A percentile compares a stretch with the other conserved stretches of the same genome.
Conservation (phyloP, 2,888 invertebrate genomes). For the Sipha maydis region DNA sequence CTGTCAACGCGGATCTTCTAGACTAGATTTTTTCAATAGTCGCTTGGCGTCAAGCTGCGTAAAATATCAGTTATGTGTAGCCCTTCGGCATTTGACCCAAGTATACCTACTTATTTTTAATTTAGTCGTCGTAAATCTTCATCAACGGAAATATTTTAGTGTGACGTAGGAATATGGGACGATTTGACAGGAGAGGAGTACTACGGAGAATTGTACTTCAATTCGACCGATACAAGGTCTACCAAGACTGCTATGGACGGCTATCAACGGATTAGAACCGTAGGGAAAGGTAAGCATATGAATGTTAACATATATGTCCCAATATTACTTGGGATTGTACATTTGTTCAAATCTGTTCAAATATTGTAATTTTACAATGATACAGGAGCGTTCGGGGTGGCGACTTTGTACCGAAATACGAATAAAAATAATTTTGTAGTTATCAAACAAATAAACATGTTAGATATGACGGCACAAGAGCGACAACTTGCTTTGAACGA, state of each 20-base stretch:
- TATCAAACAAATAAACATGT: conserved; percentile 79
- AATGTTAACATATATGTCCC: background rate
- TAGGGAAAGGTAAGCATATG: conserved; percentile 71
- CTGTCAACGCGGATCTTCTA: conserved; percentile 41
- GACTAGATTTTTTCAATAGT: conserved; percentile 52
- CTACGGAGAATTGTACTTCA: conserved; percentile 54
- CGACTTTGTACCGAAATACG: conserved; percentile 75
- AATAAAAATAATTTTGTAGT: conserved; percentile 76
- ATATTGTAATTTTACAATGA: background rate
- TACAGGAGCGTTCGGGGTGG: conserved; percentile 76
- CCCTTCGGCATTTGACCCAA: conserved; percentile 30
- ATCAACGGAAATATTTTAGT: background rate
- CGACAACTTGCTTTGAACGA: conserved; percentile 77
- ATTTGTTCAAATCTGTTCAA: background rate
- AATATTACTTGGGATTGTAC: no score
- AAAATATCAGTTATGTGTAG: conserved; percentile 39
- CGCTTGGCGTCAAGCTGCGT: conserved; percentile 38
- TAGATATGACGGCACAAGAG: conserved; percentile 75
- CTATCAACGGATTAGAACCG: conserved; percentile 73
- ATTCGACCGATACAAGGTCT: background rate
- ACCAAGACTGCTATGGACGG: conserved; percentile 64
- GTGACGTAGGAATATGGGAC: conserved; percentile 48
- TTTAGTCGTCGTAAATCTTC: background rate
- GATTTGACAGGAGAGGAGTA: conserved; percentile 53
- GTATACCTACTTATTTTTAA: background rate